Base-by-base conservation (phyloP, 2,797 vertebrate genomes). In the Fringilla coelebs region DNA sequence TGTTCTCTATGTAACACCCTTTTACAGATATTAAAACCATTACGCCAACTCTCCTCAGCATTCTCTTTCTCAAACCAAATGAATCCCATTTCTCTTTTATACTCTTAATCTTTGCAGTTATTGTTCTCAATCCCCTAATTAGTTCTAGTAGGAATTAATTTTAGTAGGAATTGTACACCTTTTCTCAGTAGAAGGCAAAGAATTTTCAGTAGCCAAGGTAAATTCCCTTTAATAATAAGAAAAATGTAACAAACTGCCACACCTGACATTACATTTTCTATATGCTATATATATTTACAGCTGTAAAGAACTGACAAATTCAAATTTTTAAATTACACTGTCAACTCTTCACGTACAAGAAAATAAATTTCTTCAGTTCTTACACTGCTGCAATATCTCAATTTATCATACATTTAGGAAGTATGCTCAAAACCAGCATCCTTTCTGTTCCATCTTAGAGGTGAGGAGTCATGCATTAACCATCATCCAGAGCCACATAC, bases 21-120 rank as follows among this genome's bases (percentile, higher is more conserved):
- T 88, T 65, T 52, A 51, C 25, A 85, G 55, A 31, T 55, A 84
- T 11, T 10, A 81, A 85, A 36, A 66, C 18, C 61, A 66, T 67
- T 49, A 90, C 0, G 0, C 43, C 43, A 91, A 70, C 17, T 21
- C 29, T 74, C 20, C 15, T 41, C 32, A 60, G 40, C 43, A 67
- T 67, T 87, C 24, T 85, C n/a, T 74, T 93, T 72, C 62, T 87
- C 45, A 76, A 92, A 79, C 7, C 28, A 95, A 93, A 89, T 51
- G 32, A 93, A 85, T 52, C 7, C 28, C 29, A 57, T 66, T 85
- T 79, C 61, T 52, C 26, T 73, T 62, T 48, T 54, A 72, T 51
- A 14, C 18, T 84, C 31, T 29, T 75, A 54, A 78, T 40, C 63
- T 84, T 55, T 58, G 41, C 22, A 75, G 49, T 36, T 84, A 80